Evolutionary conservation across 2,888 invertebrate species (phyloP).

Genomic region (Alsophila aescularia): DNA sequence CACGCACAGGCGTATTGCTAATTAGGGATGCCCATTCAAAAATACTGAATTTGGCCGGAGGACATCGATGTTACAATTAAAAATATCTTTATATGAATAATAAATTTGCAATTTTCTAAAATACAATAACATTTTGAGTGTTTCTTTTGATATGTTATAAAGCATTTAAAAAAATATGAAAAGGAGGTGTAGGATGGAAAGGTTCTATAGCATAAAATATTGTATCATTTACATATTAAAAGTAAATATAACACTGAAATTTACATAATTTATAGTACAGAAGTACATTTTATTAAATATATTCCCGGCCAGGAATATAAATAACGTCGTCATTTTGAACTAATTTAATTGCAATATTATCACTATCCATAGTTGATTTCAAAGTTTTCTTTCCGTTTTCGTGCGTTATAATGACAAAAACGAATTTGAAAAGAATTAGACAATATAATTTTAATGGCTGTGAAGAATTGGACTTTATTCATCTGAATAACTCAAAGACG

Average conservation of each 20-base stretch:
- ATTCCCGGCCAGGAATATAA: too few relatives aligned
- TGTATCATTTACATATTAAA: conserved; percentile 15
- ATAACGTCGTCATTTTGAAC: too few relatives aligned
- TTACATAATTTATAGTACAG: conserved; percentile 68
- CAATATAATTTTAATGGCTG: too few relatives aligned
- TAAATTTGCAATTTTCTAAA: neutral
- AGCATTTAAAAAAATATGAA: neutral
- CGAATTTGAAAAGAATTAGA: too few relatives aligned
- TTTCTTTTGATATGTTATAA: conserved; percentile 5
- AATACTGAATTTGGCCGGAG: conserved; percentile 57
- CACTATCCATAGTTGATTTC: too few relatives aligned
- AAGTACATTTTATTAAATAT: conserved; percentile 28
- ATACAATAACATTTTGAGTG: neutral
- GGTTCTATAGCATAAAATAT: neutral
- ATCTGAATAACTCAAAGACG: too few relatives aligned
- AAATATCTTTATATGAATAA: neutral
- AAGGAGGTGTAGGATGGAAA: neutral
- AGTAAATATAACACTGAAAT: conserved; percentile 49
- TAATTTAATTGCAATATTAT: too few relatives aligned
- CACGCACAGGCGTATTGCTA: conserved; percentile 6
- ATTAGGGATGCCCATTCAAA: conserved; percentile 3
- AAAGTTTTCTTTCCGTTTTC: too few relatives aligned
- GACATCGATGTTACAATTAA: conserved; percentile 45
- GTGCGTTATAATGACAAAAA: too few relatives aligned
- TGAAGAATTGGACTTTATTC: too few relatives aligned